phyloP scores from a whole-genome alignment of 2,888 invertebrate species.

The Agriopis marginaria region DNA sequence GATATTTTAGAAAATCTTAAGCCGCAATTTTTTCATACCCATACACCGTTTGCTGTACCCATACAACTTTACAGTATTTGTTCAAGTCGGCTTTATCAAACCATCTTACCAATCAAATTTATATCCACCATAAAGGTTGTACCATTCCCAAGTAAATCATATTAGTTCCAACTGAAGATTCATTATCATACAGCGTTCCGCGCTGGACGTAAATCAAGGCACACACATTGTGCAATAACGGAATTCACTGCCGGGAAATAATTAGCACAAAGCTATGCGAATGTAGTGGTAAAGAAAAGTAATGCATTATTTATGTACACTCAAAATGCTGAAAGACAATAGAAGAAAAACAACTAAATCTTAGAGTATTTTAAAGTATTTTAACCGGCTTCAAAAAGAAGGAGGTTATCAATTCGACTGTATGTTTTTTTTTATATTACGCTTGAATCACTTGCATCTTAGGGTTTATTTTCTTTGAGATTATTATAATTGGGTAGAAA shows the following conservation, averaged over 20 bases:
- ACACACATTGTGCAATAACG: constrained; percentile 33
- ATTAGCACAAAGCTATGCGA: constrained; percentile 21
- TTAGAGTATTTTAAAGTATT: too few relatives aligned
- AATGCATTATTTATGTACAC: too few relatives aligned
- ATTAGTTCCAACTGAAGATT: constrained; percentile 41
- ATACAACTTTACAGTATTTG: not conserved
- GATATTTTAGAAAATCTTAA: too few relatives aligned
- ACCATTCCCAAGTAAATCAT: constrained; percentile 41
- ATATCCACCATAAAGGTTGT: constrained; percentile 19
- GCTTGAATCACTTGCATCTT: too few relatives aligned
- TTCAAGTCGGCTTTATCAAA: constrained; percentile 4
- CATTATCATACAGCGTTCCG: constrained; percentile 35
- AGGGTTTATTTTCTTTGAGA: constrained; percentile 47
- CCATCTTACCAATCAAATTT: constrained; percentile 17
- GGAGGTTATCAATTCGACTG: too few relatives aligned
- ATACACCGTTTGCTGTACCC: not conserved
- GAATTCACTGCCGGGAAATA: constrained; percentile 25
- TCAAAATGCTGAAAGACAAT: too few relatives aligned
- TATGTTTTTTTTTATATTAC: too few relatives aligned
- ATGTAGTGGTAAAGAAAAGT: not conserved
- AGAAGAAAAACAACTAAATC: too few relatives aligned
- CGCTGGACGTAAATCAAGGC: constrained; percentile 40
- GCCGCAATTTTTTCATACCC: too few relatives aligned
- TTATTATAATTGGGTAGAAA: constrained; percentile 56
- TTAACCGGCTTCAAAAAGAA: too few relatives aligned